These are phyloP conservation scores for Strigamia crassipes DNA, from an alignment of 2,888 invertebrate species.

Conservation along the genomic window DNA sequence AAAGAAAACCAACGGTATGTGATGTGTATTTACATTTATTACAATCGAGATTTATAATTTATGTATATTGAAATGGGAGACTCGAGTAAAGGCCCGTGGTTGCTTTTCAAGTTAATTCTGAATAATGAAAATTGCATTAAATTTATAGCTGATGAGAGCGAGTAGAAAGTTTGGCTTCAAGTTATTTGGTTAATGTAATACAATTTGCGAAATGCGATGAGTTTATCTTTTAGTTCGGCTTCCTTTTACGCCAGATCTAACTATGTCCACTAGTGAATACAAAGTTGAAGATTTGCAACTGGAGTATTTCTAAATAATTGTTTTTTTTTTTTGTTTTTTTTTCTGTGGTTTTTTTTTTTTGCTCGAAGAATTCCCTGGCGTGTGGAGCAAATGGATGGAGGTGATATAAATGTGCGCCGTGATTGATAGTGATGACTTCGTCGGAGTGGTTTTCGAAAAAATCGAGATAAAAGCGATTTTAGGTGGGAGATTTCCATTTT, in stretches of 20 bases:
- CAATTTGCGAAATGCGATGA: background rate
- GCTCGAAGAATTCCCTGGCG: too few species aligned
- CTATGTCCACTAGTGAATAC: background rate
- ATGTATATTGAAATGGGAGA: too few species aligned
- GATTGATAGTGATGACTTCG: conserved; percentile 17
- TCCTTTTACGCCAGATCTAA: background rate
- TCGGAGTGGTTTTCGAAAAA: background rate
- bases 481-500: background rate
- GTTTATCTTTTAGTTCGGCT: background rate
- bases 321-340: too few species aligned
- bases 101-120: too few species aligned
- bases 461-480: background rate
- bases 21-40: too few species aligned
- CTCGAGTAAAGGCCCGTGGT: too few species aligned
- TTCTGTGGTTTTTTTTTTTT: too few species aligned
- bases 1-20: too few species aligned
- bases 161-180: background rate
- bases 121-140: background rate
- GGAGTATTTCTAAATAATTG: too few species aligned
- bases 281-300: background rate
- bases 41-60: too few species aligned
- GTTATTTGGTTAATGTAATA: background rate
- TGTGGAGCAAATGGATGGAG: background rate
- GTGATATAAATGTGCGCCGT: background rate
- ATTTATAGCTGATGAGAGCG: background rate